These are phyloP conservation scores for Cheirogaleus major DNA, from an alignment of 2,797 vertebrate genomes.

Conservation along the genomic window DNA sequence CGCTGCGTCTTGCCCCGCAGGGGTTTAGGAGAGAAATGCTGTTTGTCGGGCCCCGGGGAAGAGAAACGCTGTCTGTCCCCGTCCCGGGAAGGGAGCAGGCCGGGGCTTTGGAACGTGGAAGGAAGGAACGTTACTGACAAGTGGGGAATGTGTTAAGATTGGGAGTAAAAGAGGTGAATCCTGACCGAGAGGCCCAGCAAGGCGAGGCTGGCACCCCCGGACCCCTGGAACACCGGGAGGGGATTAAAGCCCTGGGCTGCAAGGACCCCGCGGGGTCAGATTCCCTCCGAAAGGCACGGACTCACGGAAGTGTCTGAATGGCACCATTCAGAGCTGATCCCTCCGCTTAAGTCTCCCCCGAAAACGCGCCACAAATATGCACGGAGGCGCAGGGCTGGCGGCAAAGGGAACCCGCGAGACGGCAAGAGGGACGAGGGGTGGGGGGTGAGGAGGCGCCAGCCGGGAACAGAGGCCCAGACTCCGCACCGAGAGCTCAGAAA, in stretches of 20 bases:
- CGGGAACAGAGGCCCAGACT: background rate
- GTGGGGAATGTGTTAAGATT: rapidly evolving
- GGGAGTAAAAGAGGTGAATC: background rate
- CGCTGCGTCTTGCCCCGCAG: no score
- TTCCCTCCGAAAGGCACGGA: background rate
- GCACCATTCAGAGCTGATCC: background rate
- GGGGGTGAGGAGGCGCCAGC: background rate
- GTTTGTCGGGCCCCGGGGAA: rapidly evolving
- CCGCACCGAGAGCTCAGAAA: background rate
- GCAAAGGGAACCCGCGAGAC: background rate
- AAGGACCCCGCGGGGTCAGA: rapidly evolving
- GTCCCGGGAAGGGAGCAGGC: background rate
- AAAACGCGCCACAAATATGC: background rate
- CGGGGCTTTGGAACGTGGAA: background rate
- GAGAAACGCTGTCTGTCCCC: background rate
- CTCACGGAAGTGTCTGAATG: background rate
- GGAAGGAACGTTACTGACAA: background rate
- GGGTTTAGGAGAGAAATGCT: background rate
- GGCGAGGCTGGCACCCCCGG: rapidly evolving
- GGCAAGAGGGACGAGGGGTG: rapidly evolving
- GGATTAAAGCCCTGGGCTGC: background rate
- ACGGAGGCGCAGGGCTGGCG: rapidly evolving
- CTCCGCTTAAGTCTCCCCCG: background rate
- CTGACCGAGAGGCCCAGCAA: background rate
- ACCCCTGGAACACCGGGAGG: background rate